Conservation (phyloP, 1,140 invertebrate genomes). For the Drosophila quadrilineata region DNA sequence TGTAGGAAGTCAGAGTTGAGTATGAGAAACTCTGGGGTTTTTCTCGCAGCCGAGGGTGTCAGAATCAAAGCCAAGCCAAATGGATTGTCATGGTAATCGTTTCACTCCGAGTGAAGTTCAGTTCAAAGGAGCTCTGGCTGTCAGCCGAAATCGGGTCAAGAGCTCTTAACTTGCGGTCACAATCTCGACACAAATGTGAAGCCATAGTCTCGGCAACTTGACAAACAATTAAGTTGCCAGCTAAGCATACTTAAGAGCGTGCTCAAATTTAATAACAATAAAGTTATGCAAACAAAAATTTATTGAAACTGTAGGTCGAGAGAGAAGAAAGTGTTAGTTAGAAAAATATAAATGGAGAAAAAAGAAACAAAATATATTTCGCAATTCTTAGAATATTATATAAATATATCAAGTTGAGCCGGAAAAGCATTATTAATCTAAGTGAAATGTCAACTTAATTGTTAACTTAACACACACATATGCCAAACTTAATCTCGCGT, state of each 20-base stretch:
- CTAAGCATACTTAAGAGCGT: background rate
- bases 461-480: background rate
- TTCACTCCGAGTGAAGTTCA: background rate
- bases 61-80: constrained; percentile 4
- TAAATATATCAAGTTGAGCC: background rate
- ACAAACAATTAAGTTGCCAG: constrained; percentile 4
- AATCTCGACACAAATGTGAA: constrained; percentile 4
- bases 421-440: no score
- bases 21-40: no score
- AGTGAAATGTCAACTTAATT: background rate
- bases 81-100: constrained; percentile 18
- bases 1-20: no score
- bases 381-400: no score
- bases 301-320: no score
- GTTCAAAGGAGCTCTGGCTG: constrained; percentile 12
- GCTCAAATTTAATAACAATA: no score
- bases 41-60: background rate
- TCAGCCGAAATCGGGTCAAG: constrained; percentile 16
- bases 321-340: no score
- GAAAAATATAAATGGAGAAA: no score
- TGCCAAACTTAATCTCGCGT: constrained; percentile 7
- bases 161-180: constrained; percentile 11
- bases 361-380: no score
- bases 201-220: background rate
- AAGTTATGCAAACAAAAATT: no score